phyloP scores from a whole-genome alignment of 2,113 vertebrate genomes.

The Tylochromis polylepis region DNA sequence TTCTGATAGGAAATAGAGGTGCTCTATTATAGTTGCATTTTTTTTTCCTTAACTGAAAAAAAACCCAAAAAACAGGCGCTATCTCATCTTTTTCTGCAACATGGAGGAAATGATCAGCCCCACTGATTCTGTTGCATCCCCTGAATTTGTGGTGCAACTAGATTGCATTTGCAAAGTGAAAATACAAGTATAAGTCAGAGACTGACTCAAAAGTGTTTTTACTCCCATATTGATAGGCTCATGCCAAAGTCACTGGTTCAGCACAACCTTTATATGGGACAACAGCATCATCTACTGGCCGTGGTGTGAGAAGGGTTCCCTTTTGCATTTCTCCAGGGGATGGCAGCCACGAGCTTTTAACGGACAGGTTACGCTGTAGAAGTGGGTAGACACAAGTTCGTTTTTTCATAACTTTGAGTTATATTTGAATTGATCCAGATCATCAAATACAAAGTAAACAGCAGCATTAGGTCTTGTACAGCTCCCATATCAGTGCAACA shows the following conservation, averaged over 20 bases:
- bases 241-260: neutral
- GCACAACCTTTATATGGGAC: neutral
- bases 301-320: neutral
- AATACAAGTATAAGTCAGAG: neutral
- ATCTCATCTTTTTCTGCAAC: neutral
- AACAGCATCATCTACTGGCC: conserved; percentile 55
- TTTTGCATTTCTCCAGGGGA: conserved; percentile 57
- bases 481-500: neutral
- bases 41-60: conserved; percentile 18
- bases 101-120: neutral
- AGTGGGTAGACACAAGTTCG: neutral
- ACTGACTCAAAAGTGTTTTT: conserved; percentile 17
- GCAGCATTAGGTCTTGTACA: neutral
- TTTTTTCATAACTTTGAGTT: conserved; percentile 10
- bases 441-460: conserved; percentile 11
- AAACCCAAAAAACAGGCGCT: neutral
- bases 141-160: neutral
- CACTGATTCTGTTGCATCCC: neutral
- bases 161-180: neutral
- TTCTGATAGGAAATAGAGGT: conserved; percentile 21
- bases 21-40: conserved; percentile 33
- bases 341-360: conserved; percentile 66
- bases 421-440: conserved; percentile 24
- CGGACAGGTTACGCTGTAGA: neutral
- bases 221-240: neutral